A percentile compares a stretch with the other conserved stretches of the same genome.
These are phyloP conservation scores for Myrmecophaga tridactyla DNA, from an alignment of 2,113 vertebrate genomes.

Conservation along the genomic window DNA sequence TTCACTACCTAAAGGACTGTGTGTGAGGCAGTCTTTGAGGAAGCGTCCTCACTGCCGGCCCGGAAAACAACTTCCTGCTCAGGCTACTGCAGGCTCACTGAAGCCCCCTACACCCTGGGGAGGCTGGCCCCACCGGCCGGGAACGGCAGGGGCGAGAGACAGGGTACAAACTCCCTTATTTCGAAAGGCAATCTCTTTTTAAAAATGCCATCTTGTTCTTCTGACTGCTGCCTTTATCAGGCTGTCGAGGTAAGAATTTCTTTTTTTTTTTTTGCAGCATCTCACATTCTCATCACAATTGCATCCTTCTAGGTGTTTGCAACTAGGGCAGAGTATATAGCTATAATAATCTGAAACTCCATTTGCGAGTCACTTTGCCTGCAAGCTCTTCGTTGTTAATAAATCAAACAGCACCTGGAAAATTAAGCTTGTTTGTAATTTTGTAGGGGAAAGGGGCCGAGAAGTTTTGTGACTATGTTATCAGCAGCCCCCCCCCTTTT, in stretches of 20 bases:
- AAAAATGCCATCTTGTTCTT: constrained; percentile 95
- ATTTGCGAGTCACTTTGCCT: neutral
- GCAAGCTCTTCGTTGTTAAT: neutral
- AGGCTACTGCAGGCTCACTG: constrained; percentile 27
- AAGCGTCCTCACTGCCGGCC: constrained; percentile 75
- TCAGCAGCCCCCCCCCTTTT: neutral
- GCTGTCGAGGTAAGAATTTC: constrained; percentile 89
- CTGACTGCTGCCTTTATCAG: constrained; percentile 92
- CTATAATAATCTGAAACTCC: neutral
- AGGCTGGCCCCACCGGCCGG: constrained; percentile 68
- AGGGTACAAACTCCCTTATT: constrained; percentile 59
- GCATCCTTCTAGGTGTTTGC: neutral
- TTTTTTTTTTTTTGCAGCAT: constrained; percentile 31
- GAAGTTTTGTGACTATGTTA: constrained; percentile 21
- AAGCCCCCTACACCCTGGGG: neutral
- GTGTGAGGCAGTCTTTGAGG: constrained; percentile 80
- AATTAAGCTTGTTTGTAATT: constrained; percentile 39
- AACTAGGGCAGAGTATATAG: accelerated
- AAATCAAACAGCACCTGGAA: constrained; percentile 50
- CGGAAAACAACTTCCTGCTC: constrained; percentile 80
- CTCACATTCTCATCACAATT: constrained; percentile 35
- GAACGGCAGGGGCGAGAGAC: constrained; percentile 55
- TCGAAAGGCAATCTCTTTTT: constrained; percentile 80
- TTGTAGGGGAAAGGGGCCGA: neutral
- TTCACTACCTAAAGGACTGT: constrained; percentile 84